Evolutionary conservation across 2,797 vertebrate species (phyloP).

Genomic region (Gephyroberyx darwinii): DNA sequence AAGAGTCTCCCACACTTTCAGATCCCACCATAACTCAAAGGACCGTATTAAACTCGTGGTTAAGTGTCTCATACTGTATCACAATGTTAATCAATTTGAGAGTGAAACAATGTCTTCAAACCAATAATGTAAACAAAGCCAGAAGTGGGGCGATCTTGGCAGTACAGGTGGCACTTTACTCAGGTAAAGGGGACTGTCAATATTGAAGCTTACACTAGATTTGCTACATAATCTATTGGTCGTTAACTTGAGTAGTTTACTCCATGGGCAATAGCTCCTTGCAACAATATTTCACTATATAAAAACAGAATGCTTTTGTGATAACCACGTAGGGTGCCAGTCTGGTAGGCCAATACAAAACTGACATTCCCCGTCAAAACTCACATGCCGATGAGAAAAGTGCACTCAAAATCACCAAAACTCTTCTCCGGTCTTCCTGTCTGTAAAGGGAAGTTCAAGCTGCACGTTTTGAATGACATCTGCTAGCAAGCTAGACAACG

Average conservation of each 20-base stretch:
- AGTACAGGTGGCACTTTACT: slow-evolving; percentile 4
- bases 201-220: background rate
- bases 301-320: slow-evolving; percentile 25
- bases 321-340: slow-evolving; percentile 20
- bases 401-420: background rate
- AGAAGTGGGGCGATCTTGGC: slow-evolving; percentile 11
- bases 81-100: slow-evolving; percentile 18
- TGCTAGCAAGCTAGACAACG: slow-evolving; percentile 43
- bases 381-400: slow-evolving; percentile 20
- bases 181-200: background rate
- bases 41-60: slow-evolving; percentile 33
- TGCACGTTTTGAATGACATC: slow-evolving; percentile 8
- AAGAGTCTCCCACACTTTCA: slow-evolving; percentile 7
- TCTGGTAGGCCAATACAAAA: slow-evolving; percentile 27
- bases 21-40: background rate
- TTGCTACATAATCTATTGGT: background rate
- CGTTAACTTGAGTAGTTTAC: slow-evolving; percentile 8
- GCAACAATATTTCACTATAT: slow-evolving; percentile 19
- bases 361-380: slow-evolving; percentile 37
- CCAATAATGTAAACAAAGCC: slow-evolving; percentile 32
- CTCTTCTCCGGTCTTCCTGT: background rate
- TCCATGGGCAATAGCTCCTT: background rate
- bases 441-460: background rate
- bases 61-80: slow-evolving; percentile 42
- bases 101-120: slow-evolving; percentile 40